A percentile compares a stretch with the other conserved stretches of the same genome.
Evolutionary conservation across 2,113 vertebrate genomes (phyloP).

Genomic region (Oxygymnocypris stewartii): DNA sequence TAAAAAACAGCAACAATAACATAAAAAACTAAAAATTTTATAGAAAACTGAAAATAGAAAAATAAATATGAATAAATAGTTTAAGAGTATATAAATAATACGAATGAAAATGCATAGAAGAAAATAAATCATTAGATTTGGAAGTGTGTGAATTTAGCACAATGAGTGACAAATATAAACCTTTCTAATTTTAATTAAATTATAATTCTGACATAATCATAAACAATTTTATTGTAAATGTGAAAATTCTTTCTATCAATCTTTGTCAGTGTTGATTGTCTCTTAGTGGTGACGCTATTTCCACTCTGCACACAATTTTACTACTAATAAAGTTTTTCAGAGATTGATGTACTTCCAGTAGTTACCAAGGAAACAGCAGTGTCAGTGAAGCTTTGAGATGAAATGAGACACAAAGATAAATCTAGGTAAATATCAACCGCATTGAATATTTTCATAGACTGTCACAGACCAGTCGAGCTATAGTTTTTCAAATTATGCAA

Average conservation of each 20-base stretch:
- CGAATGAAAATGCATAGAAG: background rate
- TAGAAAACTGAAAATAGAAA: background rate
- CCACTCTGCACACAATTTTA: background rate
- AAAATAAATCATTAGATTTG: background rate
- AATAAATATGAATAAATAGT: background rate
- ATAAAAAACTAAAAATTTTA: no score
- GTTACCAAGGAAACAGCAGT: constrained; percentile 28
- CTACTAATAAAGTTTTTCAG: constrained; percentile 11
- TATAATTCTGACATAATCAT: background rate
- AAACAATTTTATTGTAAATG: background rate
- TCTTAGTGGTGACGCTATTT: background rate
- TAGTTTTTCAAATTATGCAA: background rate
- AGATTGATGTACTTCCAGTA: constrained; percentile 15
- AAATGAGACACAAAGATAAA: no score
- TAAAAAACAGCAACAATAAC: no score
- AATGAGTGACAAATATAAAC: background rate
- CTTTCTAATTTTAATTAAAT: background rate
- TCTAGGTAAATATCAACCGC: background rate
- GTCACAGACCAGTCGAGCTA: background rate
- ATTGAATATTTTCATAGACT: background rate
- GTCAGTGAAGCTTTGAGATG: background rate
- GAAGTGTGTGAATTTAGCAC: background rate
- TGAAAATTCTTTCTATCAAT: background rate
- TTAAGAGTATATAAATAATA: background rate
- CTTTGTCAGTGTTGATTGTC: background rate